Evolutionary conservation across 2,113 vertebrate species (phyloP), one percentile per base, ranked within the genome.

Genomic region (Paralichthys olivaceus): DNA sequence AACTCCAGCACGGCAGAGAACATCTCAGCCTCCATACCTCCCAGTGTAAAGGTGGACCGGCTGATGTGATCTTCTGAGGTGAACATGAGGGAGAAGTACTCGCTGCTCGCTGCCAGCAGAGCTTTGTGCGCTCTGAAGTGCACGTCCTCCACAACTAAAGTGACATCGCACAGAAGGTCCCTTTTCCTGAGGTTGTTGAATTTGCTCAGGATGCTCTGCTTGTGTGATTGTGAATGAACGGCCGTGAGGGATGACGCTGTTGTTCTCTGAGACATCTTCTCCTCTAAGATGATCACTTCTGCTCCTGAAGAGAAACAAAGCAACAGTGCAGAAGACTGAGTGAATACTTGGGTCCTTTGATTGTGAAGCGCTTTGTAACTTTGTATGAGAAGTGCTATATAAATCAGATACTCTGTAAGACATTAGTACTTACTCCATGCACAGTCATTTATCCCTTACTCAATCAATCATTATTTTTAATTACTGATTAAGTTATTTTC

Each of bases 101-200:
- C 96, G 4, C 98, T 99, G 90, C 96, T 98, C 5, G 97, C 97
- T 29, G 98, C 98, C n/a, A 99, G 94, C 77, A 99, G 89, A 67
- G 96, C 96, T 87, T 97, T 98, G 85, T 99, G 98, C 1, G 97
- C 97, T 88, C 95, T 96, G 91, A 98, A 99, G 1, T 95, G 95
- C 59, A 96, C 94, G 49, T 97, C 92, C 56, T 97, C 97, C 62
- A 97, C 97, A 2, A 97, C 95, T 0, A 99, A 90, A 11, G 97
- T 98, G 85, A 97, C 95, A 83, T 99, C 98, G 70, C 98, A 99
- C 69, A 99, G 93, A 20, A 97, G 95, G 69, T 96, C 94, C 22
- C 93, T 94, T 77, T 93, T 96, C 67, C 98, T 94, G 56, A 99
- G 95, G 9, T 93, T 93, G 79, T 97, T 92, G 12, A 98, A 95